phyloP scores from a whole-genome alignment of 1,140 invertebrate species.

The Nephotettix cincticeps region DNA sequence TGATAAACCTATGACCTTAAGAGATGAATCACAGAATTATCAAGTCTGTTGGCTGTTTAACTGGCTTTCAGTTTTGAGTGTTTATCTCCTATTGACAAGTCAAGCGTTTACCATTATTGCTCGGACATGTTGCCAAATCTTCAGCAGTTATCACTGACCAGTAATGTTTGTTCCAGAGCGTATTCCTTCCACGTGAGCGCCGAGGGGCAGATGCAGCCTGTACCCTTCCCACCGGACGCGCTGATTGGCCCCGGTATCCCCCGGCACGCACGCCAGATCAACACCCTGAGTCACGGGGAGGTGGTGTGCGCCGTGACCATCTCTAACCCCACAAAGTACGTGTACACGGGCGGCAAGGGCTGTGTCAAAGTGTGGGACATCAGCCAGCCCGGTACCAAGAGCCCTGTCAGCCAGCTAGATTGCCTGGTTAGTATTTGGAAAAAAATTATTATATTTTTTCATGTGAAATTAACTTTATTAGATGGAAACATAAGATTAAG shows the following conservation, averaged over 20 bases:
- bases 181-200: slow-evolving; percentile 75
- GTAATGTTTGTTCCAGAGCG: slow-evolving; percentile 53
- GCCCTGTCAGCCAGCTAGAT: slow-evolving; percentile 77
- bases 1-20: no score
- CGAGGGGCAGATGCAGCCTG: slow-evolving; percentile 71
- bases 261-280: slow-evolving; percentile 70
- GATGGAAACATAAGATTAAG: no score
- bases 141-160: no score
- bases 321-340: slow-evolving; percentile 76
- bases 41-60: no score
- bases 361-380: slow-evolving; percentile 89
- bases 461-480: no score
- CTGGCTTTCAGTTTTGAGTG: no score
- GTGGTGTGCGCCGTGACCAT: slow-evolving; percentile 89
- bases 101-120: no score
- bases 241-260: slow-evolving; percentile 89
- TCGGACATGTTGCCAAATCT: no score
- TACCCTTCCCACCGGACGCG: slow-evolving; percentile 85
- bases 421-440: slow-evolving; percentile 60
- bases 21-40: no score
- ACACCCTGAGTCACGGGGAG: slow-evolving; percentile 78
- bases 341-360: slow-evolving; percentile 84
- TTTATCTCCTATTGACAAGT: no score
- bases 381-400: slow-evolving; percentile 68
- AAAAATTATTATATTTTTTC: no score